Evolutionary conservation across 2,888 invertebrate genomes (phyloP).

Genomic region (Eupithecia dodoneata): DNA sequence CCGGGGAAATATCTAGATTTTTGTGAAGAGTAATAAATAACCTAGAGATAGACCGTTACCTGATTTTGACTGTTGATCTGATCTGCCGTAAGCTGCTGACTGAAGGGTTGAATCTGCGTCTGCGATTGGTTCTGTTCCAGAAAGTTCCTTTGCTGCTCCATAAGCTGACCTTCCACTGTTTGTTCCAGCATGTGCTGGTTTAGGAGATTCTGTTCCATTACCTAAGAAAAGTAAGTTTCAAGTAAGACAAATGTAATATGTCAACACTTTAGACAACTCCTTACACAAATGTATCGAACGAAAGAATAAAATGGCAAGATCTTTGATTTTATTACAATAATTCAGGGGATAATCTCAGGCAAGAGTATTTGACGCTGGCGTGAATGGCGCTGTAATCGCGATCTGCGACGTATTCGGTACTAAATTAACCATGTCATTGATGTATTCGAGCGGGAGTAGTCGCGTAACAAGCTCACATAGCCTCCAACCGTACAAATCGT

Average conservation of each 20-base stretch:
- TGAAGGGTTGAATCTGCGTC: constrained; percentile 65
- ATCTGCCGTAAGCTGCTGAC: constrained; percentile 72
- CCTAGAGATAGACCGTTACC: constrained; percentile 9
- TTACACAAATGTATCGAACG: neutral
- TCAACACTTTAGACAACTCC: neutral
- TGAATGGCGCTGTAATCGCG: neutral
- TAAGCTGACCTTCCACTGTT: constrained; percentile 67
- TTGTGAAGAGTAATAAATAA: neutral
- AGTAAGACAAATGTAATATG: neutral
- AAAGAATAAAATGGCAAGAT: neutral
- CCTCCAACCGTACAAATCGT: neutral
- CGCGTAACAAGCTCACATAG: neutral
- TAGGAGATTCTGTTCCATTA: constrained; percentile 78
- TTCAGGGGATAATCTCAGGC: neutral
- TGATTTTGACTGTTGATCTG: constrained; percentile 72
- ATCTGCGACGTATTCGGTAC: neutral
- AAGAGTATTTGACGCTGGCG: neutral
- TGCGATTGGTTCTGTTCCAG: constrained; percentile 64
- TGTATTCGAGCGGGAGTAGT: neutral
- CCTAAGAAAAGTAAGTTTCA: constrained; percentile 50
- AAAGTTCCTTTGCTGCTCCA: constrained; percentile 68
- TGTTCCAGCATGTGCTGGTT: constrained; percentile 79
- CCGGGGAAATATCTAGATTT: neutral
- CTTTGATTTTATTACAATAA: neutral
- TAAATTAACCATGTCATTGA: neutral